These are phyloP conservation scores for Poecile montanus DNA, from an alignment of 2,797 vertebrate species.

Conservation along the genomic window DNA sequence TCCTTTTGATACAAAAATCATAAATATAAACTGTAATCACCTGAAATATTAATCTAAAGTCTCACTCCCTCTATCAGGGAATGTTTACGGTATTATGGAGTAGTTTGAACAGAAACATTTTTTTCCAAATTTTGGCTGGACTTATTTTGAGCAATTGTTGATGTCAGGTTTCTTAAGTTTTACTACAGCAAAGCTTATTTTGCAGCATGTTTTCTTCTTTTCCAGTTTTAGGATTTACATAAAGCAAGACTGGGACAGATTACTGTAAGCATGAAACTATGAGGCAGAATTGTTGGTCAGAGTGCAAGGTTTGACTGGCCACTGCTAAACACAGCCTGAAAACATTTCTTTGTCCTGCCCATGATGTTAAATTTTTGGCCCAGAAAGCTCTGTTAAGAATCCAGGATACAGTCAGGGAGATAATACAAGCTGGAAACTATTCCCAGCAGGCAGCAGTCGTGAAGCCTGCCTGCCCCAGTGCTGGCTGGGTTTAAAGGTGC, in stretches of 20 bases:
- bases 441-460: not conserved
- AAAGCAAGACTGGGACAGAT: not conserved
- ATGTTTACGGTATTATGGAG: not conserved
- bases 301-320: not conserved
- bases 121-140: not conserved
- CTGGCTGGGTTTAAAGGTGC: not conserved
- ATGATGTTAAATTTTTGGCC: not conserved
- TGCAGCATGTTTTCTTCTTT: not conserved
- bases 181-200: not conserved
- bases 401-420: not conserved
- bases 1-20: not conserved
- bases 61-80: not conserved
- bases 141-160: not conserved
- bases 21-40: not conserved
- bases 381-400: not conserved
- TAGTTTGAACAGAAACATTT: not conserved
- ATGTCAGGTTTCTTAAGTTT: not conserved
- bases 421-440: not conserved
- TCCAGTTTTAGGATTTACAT: not conserved
- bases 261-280: not conserved
- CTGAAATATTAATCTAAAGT: not conserved
- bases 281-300: not conserved
- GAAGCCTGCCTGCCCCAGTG: not conserved
- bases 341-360: not conserved
- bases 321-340: not conserved